These are phyloP conservation scores for Oligia strigilis DNA, from an alignment of 2,888 invertebrate species.

Conservation along the genomic window DNA sequence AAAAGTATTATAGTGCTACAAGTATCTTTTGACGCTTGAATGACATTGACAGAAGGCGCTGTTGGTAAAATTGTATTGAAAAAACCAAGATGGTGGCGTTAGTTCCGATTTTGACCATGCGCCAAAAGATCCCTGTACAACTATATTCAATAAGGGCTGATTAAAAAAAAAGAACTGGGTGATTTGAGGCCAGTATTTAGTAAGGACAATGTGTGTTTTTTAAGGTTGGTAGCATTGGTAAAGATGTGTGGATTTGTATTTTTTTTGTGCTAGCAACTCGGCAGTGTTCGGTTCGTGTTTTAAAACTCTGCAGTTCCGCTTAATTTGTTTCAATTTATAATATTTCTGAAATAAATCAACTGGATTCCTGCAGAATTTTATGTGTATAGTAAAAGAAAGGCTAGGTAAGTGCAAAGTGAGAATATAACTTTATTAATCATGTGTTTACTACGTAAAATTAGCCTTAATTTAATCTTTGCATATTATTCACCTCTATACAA, in stretches of 20 bases:
- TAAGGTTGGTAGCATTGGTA: constrained; percentile 52
- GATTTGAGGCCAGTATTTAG: constrained; percentile 5
- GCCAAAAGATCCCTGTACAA: background rate
- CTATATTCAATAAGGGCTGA: background rate
- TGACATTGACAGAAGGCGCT: background rate
- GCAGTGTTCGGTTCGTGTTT: background rate
- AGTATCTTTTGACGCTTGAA: background rate
- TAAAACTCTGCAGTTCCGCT: constrained; percentile 35
- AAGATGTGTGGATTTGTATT: constrained; percentile 19
- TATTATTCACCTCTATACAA: constrained; percentile 17
- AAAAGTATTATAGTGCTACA: constrained; percentile 5
- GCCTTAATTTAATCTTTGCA: constrained; percentile 52
- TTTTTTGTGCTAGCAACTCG: constrained; percentile 30
- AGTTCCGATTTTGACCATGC: background rate
- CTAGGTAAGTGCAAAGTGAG: constrained; percentile 15
- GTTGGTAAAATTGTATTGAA: background rate
- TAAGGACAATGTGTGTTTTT: constrained; percentile 26
- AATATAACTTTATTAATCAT: constrained; percentile 8
- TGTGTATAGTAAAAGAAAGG: background rate
- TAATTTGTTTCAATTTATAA: background rate
- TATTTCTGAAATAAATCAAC: background rate
- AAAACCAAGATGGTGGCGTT: background rate
- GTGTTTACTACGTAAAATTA: constrained; percentile 31
- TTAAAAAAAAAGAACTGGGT: constrained; percentile 3
- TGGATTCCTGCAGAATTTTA: constrained; percentile 45